Evolutionary conservation across 1,140 invertebrate genomes (phyloP), one percentile per base, ranked within the genome.

Genomic region (Helicoverpa zea): DNA sequence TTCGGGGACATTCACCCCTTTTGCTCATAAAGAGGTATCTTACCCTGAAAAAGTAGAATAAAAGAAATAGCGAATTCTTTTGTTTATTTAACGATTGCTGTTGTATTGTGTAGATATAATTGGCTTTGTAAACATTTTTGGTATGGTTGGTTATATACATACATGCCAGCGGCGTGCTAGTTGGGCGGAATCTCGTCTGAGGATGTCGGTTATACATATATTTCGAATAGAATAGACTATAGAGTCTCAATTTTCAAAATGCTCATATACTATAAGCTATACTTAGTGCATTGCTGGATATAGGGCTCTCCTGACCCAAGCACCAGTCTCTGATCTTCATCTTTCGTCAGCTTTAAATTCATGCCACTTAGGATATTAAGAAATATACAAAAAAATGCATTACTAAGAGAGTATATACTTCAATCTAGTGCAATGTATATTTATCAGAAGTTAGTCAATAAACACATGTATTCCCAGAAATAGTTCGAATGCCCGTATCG

Each of bases 1-100:
- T 58, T 73, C 52, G 14, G 58, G 49, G 43, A 16, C 59, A 14
- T 64, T 63, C 74, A 77, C 52, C 74, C 77, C 14, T 51, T 47
- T 29, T 43, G 52, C 47, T 73, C 9, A n/a, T 56, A 72, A 54
- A 72, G 54, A 72, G 7, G 13, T 72, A 72, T 72, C 43, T 68
- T 52, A 23, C 12, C 5, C 18, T 52, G 49, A 47, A 49, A 68
- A 49, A 11, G 43, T 16, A 18, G 18, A 49, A 68, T n/a, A 47
- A 49, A 63, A n/a, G 5, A 35, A 14, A 61, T 43, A 64, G 12
- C 11, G 47, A 51, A 16, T 51, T 35, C 5, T 43, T 43, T 43
- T 29, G 43, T 66, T 68, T 16, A 12, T 14, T 29, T 68, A 68
- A 73, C 52, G 70, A 58, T 58, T 73, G 70, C 52, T 58, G 30